phyloP scores from a whole-genome alignment of 2,888 invertebrate genomes.

The Latrodectus hesperus region DNA sequence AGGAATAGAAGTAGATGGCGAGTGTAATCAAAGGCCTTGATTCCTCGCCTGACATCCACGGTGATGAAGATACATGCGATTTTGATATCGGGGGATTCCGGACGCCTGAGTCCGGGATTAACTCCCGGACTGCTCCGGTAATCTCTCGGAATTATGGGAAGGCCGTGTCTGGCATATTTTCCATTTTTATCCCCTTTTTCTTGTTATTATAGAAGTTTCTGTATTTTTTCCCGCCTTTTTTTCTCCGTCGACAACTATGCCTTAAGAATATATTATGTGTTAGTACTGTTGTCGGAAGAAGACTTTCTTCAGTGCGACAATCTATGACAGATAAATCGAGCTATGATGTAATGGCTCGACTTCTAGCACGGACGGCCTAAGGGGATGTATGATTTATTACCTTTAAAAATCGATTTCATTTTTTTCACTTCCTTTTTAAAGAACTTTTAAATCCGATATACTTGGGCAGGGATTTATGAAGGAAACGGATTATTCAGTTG shows the following conservation, averaged over 20 bases:
- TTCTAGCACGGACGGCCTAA: constrained; percentile 6
- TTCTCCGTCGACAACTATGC: constrained; percentile 15
- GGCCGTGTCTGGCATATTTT: constrained; percentile 63
- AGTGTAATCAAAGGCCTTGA: constrained; percentile 55
- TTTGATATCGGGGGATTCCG: constrained; percentile 62
- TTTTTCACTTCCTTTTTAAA: constrained; percentile 5
- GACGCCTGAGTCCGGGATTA: constrained; percentile 57
- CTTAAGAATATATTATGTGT: constrained; percentile 57
- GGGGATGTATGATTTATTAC: constrained; percentile 42
- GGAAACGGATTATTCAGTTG: not conserved
- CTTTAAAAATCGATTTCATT: not conserved
- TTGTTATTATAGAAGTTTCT: constrained; percentile 13
- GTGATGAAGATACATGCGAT: constrained; percentile 68
- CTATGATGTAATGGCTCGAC: constrained; percentile 38
- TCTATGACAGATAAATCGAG: constrained; percentile 50
- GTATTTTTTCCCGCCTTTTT: constrained; percentile 12
- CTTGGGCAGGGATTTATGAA: not conserved
- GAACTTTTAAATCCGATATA: not conserved
- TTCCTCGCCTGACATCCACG: constrained; percentile 52
- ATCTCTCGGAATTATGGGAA: constrained; percentile 64
- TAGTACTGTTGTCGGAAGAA: constrained; percentile 54
- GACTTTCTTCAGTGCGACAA: constrained; percentile 29
- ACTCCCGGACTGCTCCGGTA: constrained; percentile 65
- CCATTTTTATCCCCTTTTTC: constrained; percentile 35
- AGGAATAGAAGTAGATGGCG: constrained; percentile 41